Conservation (phyloP, 2,888 invertebrate genomes). For the Caenorhabditis afra region DNA sequence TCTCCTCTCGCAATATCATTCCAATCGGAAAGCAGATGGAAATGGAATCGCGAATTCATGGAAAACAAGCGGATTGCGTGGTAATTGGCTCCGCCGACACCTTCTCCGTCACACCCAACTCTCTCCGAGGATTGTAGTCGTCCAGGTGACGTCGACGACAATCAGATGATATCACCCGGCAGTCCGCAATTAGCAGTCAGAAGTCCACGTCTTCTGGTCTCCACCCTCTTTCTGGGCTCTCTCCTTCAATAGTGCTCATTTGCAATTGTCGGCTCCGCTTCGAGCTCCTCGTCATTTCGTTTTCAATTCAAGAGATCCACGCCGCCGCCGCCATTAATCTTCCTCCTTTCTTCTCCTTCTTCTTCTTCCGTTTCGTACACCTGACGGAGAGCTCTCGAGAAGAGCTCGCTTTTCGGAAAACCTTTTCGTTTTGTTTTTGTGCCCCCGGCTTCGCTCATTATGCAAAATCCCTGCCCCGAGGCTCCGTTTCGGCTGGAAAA, state of each 20-base stretch:
- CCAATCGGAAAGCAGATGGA: no score
- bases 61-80: no score
- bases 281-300: neutral
- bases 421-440: neutral
- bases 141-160: slow-evolving; percentile 2
- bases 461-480: slow-evolving; percentile 24
- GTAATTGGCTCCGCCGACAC: no score
- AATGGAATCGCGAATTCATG: no score
- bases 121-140: neutral
- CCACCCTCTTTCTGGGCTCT: neutral
- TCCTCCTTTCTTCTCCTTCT: neutral
- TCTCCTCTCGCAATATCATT: no score
- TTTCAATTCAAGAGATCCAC: neutral
- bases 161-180: neutral
- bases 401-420: neutral
- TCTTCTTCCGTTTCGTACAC: neutral
- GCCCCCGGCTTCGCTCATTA: slow-evolving; percentile 14
- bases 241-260: slow-evolving; percentile 27
- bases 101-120: no score
- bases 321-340: neutral
- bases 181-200: slow-evolving; percentile 5
- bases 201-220: neutral
- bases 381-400: neutral
- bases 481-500: slow-evolving; percentile 6
- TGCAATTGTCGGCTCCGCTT: slow-evolving; percentile 10